phyloP scores from a whole-genome alignment of 2,113 vertebrate species.

The Notiomystis cincta region DNA sequence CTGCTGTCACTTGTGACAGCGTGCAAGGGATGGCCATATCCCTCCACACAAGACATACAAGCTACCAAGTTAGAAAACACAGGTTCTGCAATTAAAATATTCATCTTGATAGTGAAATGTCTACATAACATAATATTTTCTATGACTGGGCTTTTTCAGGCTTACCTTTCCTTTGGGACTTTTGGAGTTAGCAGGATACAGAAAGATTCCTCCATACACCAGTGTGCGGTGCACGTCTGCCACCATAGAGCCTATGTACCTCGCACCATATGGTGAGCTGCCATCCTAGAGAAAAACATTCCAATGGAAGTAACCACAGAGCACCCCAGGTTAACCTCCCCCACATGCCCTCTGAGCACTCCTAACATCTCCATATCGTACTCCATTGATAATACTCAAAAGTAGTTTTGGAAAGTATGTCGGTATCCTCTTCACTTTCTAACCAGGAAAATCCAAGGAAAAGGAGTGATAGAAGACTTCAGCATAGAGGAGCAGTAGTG shows the following conservation, averaged over 20 bases:
- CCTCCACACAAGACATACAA: neutral
- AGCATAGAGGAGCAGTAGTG: neutral
- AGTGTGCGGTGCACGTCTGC: slow-evolving; percentile 95
- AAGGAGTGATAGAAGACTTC: neutral
- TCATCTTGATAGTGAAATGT: neutral
- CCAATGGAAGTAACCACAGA: neutral
- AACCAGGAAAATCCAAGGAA: neutral
- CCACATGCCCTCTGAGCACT: neutral
- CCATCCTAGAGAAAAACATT: slow-evolving; percentile 77
- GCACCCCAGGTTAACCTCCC: neutral
- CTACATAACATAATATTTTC: neutral
- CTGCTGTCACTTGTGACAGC: neutral
- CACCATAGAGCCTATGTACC: slow-evolving; percentile 96
- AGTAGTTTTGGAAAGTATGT: neutral
- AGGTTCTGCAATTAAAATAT: neutral
- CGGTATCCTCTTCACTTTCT: neutral
- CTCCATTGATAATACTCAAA: neutral
- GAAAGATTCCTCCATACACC: slow-evolving; percentile 94
- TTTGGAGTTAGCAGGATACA: slow-evolving; percentile 91
- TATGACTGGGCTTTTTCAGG: neutral
- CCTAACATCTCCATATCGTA: neutral
- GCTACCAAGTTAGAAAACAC: neutral
- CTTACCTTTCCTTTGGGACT: slow-evolving; percentile 92
- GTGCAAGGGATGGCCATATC: neutral
- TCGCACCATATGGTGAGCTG: slow-evolving; percentile 83